Evolutionary conservation across 2,797 vertebrate genomes (phyloP).

Genomic region (Lycodopsis pacificus): DNA sequence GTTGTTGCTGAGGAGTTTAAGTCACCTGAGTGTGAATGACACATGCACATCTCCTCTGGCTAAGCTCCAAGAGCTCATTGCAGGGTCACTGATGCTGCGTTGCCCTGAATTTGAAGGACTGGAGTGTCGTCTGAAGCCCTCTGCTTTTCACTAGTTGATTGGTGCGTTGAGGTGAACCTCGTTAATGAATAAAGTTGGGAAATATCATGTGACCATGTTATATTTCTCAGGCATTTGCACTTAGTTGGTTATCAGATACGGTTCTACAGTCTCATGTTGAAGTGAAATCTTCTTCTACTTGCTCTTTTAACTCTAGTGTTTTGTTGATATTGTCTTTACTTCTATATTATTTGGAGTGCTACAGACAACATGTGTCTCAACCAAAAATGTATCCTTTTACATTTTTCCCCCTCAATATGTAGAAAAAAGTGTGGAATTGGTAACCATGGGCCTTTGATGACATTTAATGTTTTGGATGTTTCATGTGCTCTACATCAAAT

Average conservation of each 20-base stretch:
- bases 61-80: constrained; percentile 1
- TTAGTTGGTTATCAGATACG: background rate
- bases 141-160: background rate
- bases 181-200: background rate
- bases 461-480: background rate
- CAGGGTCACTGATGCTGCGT: constrained; percentile 1
- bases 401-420: background rate
- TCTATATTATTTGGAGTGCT: background rate
- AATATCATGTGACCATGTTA: background rate
- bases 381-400: background rate
- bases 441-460: background rate
- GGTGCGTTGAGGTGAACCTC: too few species aligned
- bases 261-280: background rate
- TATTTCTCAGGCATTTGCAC: background rate
- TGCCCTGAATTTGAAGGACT: background rate
- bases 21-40: constrained; percentile 40
- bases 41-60: constrained; percentile 15
- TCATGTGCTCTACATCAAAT: too few species aligned
- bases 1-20: constrained; percentile 20
- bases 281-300: background rate
- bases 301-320: background rate
- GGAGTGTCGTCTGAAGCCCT: background rate
- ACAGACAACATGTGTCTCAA: background rate
- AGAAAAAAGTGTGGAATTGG: background rate
- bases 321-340: background rate